These are phyloP conservation scores for Rhinoderma darwinii DNA, from an alignment of 2,113 vertebrate species.

Conservation along the genomic window DNA sequence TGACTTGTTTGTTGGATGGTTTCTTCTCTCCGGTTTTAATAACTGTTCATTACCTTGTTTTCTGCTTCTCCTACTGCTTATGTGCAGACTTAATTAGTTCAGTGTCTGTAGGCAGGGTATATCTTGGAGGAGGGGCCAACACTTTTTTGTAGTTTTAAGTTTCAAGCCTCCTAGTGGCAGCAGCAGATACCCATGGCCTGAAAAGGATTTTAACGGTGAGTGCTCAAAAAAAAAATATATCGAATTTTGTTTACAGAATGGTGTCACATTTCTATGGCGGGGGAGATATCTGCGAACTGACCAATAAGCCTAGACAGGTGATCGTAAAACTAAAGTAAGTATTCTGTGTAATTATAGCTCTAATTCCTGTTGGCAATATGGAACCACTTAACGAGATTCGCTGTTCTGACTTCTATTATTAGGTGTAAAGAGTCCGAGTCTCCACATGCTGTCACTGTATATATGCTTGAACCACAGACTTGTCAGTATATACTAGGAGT, in stretches of 20 bases:
- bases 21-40: no score
- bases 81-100: no score
- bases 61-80: no score
- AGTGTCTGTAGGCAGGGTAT: no score
- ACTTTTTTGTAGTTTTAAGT: no score
- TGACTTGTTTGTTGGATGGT: no score
- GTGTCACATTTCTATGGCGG: constrained; percentile 97
- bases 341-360: neutral
- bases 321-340: constrained; percentile 98
- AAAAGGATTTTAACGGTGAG: no score
- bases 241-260: constrained; percentile 74
- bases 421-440: constrained; percentile 98
- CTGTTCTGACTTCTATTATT: constrained; percentile 52
- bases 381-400: neutral
- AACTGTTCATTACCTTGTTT: no score
- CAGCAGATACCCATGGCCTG: no score
- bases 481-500: constrained; percentile 98
- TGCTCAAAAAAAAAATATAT: no score
- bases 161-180: no score
- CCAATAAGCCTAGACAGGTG: constrained; percentile 94
- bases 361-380: neutral
- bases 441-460: constrained; percentile 96
- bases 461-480: constrained; percentile 96
- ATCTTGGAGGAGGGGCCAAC: no score
- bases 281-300: constrained; percentile 94